Evolutionary conservation across 2,113 vertebrate species (phyloP), one percentile per base, ranked within the genome.

Genomic region (Zosterops japonicus): DNA sequence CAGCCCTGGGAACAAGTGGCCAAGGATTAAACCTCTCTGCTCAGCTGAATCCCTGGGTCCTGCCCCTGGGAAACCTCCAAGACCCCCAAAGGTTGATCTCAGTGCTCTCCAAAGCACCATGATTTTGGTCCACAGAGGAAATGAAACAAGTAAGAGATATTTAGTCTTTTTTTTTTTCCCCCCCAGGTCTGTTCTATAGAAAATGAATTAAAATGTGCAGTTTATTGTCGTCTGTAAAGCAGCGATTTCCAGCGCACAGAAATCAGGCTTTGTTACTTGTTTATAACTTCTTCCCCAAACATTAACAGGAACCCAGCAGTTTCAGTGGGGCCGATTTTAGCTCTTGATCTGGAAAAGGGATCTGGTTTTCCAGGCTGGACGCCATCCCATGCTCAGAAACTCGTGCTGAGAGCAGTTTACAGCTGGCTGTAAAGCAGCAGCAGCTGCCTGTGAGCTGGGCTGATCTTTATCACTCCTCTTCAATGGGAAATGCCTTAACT

Each of bases 41-140:
- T 75, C 97, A 18, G 23, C 76, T 3, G 69, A 90, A 21, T 92
- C 81, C 57, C 95, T 97, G 74, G 97, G 96, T 55, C 91, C 93
- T 21, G 88, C 98, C 71, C 98, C 98, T 65, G 35, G 57, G 50
- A 98, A 99, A 89, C 98, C 98, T 8, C 42, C 56, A 6, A 98
- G 96, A 63, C 98, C 97, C n/a, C 94, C 87, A 0, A 57, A n/a
- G 0, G 81, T 97, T 74, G 91, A 97, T 72, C 95, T 98, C 39
- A 57, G 92, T 42, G 16, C 35, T 84, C 97, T 97, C 91, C 93
- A 1, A 64, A 84, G n/a, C 5, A 1, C 14, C 2, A 0, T 18
- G 49, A 71, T 69, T 56, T 44, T 25, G 21, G 14, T 46, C 44
- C 20, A 28, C 31, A 28, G 74, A 86, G 83, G 46, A 39, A 83